Percentiles rank a stretch among this genome's conserved stretches.
These are phyloP conservation scores for Polymixis flavicincta DNA, from an alignment of 2,888 invertebrate species.

Conservation along the genomic window DNA sequence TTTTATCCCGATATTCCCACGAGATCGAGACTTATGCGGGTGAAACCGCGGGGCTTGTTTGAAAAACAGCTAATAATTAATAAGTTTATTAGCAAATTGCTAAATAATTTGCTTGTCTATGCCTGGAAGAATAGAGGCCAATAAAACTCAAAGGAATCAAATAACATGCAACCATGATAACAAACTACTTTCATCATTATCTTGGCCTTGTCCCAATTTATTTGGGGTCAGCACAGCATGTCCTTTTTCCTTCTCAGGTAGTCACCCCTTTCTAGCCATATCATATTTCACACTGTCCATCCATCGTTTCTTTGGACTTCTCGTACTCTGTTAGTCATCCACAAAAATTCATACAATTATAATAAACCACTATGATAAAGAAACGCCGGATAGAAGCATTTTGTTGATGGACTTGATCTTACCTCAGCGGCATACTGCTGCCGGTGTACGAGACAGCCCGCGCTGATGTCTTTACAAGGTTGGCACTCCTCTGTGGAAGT, in stretches of 20 bases:
- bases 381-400: no score
- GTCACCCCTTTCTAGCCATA: not conserved
- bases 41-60: no score
- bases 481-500: conserved; percentile 73
- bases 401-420: not conserved
- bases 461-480: conserved; percentile 81
- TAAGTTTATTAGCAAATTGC: not conserved
- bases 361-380: no score
- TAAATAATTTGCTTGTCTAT: not conserved
- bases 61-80: not conserved
- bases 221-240: not conserved
- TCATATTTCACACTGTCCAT: not conserved
- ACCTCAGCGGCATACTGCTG: conserved; percentile 89
- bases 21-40: no score
- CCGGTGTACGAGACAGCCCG: conserved; percentile 83
- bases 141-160: not conserved
- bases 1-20: no score
- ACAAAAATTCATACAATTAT: not conserved
- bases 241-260: not conserved
- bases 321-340: not conserved
- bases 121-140: not conserved
- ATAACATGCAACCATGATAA: not conserved
- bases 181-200: not conserved
- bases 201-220: not conserved
- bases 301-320: not conserved